These are phyloP conservation scores for Mola mola DNA, from an alignment of 2,113 vertebrate species.

Conservation along the genomic window DNA sequence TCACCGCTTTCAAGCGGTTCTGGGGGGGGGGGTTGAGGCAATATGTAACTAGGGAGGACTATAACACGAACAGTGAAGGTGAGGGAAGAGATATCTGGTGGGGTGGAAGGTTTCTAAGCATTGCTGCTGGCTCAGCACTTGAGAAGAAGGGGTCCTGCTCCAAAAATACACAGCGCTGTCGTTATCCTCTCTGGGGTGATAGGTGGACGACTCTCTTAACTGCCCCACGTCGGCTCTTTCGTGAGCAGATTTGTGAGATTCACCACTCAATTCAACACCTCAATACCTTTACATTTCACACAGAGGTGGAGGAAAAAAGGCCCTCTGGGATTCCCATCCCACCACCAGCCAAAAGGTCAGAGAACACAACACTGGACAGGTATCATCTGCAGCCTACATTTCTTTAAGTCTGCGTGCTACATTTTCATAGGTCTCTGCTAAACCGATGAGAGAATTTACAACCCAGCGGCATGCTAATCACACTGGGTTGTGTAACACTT, in stretches of 20 bases:
- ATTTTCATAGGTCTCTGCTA: slow-evolving; percentile 33
- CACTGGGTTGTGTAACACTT: slow-evolving; percentile 56
- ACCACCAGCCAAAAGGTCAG: neutral
- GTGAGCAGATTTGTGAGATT: no score
- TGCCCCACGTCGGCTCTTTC: neutral
- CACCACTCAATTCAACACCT: neutral
- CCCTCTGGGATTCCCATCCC: no score
- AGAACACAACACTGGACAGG: neutral
- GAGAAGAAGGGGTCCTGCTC: slow-evolving; percentile 33
- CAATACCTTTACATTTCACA: no score
- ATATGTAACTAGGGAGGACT: neutral
- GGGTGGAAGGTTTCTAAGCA: slow-evolving; percentile 35
- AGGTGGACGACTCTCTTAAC: slow-evolving; percentile 5
- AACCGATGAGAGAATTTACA: slow-evolving; percentile 67
- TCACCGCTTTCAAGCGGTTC: slow-evolving; percentile 1
- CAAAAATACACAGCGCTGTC: slow-evolving; percentile 58
- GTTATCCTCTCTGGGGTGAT: slow-evolving; percentile 30
- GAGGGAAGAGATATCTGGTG: slow-evolving; percentile 1
- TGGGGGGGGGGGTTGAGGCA: neutral
- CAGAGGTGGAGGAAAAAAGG: no score
- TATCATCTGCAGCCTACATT: slow-evolving; percentile 1
- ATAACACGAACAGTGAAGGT: neutral
- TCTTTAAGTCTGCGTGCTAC: slow-evolving; percentile 4
- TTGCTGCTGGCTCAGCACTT: slow-evolving; percentile 53
- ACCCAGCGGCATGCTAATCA: slow-evolving; percentile 60